A percentile compares a stretch with the other conserved stretches of the same genome.
These are phyloP conservation scores for Nomada ferruginata DNA, from an alignment of 2,888 invertebrate species.

Conservation along the genomic window DNA sequence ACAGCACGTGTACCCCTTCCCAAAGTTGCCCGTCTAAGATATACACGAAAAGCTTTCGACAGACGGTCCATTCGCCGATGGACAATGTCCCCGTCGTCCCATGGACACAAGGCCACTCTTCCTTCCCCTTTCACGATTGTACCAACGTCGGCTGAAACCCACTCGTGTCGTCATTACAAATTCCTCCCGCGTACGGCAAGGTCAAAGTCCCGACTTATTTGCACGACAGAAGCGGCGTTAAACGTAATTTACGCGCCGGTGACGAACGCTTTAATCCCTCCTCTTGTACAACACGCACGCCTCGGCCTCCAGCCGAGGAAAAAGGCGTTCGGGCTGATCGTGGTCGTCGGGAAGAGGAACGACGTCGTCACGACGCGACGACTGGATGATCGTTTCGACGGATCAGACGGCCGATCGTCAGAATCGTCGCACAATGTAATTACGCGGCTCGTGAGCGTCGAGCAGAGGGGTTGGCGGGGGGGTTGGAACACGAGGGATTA, in stretches of 20 bases:
- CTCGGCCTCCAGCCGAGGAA: neutral
- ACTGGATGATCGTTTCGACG: conserved; percentile 58
- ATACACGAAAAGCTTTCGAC: neutral
- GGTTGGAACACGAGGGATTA: conserved; percentile 70
- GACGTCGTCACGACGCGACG: conserved; percentile 41
- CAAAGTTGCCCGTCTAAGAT: too few relatives aligned
- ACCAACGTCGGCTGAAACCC: conserved; percentile 6
- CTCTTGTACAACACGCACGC: neutral
- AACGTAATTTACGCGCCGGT: conserved; percentile 64
- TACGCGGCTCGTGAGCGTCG: conserved; percentile 76
- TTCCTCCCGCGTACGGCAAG: conserved; percentile 59
- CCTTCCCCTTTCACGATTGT: conserved; percentile 18
- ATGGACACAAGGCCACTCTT: neutral
- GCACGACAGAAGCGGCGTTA: conserved; percentile 63
- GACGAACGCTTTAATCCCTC: conserved; percentile 51
- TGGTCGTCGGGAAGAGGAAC: conserved; percentile 1
- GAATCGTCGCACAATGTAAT: conserved; percentile 80
- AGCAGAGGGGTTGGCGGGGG: neutral
- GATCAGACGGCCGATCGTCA: conserved; percentile 51
- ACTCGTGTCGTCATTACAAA: conserved; percentile 49
- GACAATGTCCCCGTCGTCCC: conserved; percentile 19
- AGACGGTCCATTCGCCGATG: neutral
- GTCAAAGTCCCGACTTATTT: conserved; percentile 63
- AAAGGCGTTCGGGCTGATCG: neutral
- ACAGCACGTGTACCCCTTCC: too few relatives aligned